A percentile compares a stretch with the other conserved stretches of the same genome.
Evolutionary conservation across 2,888 invertebrate species (phyloP).

Genomic region (Eubasilissa splendida): DNA sequence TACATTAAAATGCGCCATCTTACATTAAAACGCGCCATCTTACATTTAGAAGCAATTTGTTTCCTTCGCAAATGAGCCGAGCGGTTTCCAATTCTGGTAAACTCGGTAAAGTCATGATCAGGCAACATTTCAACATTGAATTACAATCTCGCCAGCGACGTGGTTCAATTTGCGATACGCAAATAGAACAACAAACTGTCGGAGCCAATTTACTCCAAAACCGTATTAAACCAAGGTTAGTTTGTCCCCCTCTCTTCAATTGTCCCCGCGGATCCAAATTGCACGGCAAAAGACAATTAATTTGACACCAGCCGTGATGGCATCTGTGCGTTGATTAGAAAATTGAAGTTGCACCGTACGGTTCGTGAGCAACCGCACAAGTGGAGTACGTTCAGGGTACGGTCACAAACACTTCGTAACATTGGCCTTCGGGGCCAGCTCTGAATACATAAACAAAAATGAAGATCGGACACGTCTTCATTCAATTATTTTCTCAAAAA

Average conservation of each 20-base stretch:
- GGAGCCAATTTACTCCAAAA: too few species aligned
- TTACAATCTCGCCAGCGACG: too few species aligned
- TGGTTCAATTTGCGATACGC: too few species aligned
- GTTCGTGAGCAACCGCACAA: slow-evolving; percentile 19
- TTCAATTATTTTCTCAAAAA: not conserved
- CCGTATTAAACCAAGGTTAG: not conserved
- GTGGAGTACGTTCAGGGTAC: slow-evolving; percentile 14
- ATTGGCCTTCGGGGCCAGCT: slow-evolving; percentile 67
- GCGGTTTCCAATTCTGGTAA: too few species aligned
- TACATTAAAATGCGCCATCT: too few species aligned
- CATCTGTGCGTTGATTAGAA: slow-evolving; percentile 66
- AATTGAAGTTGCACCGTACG: slow-evolving; percentile 64
- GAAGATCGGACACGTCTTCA: not conserved
- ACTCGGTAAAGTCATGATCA: too few species aligned
- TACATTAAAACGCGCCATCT: too few species aligned
- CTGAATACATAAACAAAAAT: not conserved
- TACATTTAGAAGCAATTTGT: too few species aligned
- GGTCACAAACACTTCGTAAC: slow-evolving; percentile 65
- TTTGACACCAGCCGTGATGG: slow-evolving; percentile 36
- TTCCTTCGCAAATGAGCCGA: too few species aligned
- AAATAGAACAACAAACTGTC: too few species aligned
- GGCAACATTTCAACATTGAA: too few species aligned
- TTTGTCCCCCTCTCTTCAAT: slow-evolving; percentile 7
- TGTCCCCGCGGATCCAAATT: slow-evolving; percentile 2
- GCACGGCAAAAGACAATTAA: slow-evolving; percentile 22